phyloP scores from a whole-genome alignment of 1,140 invertebrate species.

The Bradynema listronoti region DNA sequence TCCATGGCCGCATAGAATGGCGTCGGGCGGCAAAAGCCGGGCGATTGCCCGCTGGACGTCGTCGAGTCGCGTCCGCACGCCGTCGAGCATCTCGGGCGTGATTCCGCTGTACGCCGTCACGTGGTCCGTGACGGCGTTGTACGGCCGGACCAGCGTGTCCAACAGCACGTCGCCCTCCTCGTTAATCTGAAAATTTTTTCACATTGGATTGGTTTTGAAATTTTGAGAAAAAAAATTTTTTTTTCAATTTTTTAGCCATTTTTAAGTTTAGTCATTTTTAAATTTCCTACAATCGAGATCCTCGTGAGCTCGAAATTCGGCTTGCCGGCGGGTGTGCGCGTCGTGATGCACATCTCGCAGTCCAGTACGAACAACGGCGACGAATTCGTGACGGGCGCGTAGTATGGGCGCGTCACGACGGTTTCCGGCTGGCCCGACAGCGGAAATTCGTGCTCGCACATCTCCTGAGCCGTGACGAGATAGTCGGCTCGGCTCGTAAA shows the following conservation, averaged over 20 bases:
- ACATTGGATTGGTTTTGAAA: neutral
- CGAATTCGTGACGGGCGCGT: conserved; percentile 6
- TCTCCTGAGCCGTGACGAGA: no score
- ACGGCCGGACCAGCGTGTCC: conserved; percentile 23
- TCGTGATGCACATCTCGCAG: conserved; percentile 30
- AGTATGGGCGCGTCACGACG: no score
- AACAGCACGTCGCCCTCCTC: conserved; percentile 23
- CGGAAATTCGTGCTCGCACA: no score
- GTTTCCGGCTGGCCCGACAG: no score
- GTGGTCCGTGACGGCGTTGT: conserved; percentile 30
- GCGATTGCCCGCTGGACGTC: conserved; percentile 17
- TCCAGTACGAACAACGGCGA: conserved; percentile 28
- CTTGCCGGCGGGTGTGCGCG: conserved; percentile 3
- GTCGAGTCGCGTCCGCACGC: conserved; percentile 17
- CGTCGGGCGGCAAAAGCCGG: conserved; percentile 17
- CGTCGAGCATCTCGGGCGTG: conserved; percentile 18
- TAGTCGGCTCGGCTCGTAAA: no score
- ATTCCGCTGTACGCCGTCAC: conserved; percentile 28
- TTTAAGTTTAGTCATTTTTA: no score
- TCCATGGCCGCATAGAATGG: conserved; percentile 26
- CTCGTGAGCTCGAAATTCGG: conserved; percentile 29
- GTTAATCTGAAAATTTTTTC: conserved; percentile 13
- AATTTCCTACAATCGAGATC: conserved; percentile 24
- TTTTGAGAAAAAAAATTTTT: neutral
- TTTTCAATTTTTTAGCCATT: neutral